A percentile compares a stretch with the other conserved stretches of the same genome.
Conservation (phyloP, 2,113 vertebrate species). For the Actinemys pallida region DNA sequence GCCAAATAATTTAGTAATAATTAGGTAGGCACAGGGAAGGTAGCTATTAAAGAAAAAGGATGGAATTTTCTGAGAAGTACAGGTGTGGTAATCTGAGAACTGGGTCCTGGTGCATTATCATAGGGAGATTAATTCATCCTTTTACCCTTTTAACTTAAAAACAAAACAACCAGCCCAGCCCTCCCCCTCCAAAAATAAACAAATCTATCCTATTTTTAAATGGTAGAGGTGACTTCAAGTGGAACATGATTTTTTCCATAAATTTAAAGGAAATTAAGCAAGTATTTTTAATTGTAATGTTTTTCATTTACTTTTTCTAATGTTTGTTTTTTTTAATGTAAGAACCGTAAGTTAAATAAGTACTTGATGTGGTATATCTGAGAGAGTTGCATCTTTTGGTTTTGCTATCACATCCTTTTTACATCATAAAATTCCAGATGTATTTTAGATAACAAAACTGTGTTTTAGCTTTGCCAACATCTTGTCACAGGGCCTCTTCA, state of each 20-base stretch:
- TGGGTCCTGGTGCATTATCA: neutral
- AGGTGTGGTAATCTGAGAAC: accelerated
- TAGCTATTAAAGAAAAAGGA: neutral
- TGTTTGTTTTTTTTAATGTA: neutral
- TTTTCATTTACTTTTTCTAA: neutral
- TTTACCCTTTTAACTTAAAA: conserved; percentile 30
- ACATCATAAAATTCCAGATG: neutral
- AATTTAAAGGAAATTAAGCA: conserved; percentile 30
- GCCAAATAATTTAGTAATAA: conserved; percentile 15
- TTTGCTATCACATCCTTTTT: neutral
- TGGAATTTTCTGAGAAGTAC: conserved; percentile 24
- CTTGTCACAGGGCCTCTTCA: neutral
- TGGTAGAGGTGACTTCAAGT: conserved; percentile 7
- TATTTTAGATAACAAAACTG: neutral
- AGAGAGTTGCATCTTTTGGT: neutral
- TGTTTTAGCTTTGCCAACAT: neutral
- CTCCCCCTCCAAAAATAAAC: neutral
- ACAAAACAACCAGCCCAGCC: neutral
- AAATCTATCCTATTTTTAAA: neutral
- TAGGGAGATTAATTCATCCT: conserved; percentile 8
- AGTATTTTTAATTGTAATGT: neutral
- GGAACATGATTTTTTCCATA: conserved; percentile 20
- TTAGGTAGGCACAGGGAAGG: conserved; percentile 14
- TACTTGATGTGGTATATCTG: neutral
- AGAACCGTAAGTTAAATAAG: neutral